Percentiles rank a stretch among this genome's conserved stretches.
phyloP scores from a whole-genome alignment of 2,888 invertebrate genomes.

The Aspidapion aeneum region DNA sequence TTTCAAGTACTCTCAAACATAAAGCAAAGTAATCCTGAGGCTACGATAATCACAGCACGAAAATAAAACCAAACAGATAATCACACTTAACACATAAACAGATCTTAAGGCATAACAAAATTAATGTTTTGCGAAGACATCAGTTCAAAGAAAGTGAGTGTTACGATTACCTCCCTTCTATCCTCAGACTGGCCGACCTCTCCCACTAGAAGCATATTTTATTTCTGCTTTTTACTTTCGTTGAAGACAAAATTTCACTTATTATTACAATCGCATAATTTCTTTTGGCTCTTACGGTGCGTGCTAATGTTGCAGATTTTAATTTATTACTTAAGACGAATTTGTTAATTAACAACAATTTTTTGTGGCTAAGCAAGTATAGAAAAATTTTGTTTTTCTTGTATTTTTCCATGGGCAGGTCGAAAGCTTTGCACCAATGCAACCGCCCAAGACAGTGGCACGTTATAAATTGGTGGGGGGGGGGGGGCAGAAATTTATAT shows the following conservation, averaged over 20 bases:
- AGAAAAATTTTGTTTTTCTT: too few species aligned
- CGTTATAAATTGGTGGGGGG: too few species aligned
- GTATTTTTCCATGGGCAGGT: too few species aligned
- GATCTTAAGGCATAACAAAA: slow-evolving; percentile 44
- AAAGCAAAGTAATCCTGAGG: neutral
- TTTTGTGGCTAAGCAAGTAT: too few species aligned
- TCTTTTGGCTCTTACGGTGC: neutral
- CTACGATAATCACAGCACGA: neutral
- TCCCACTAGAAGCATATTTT: slow-evolving; percentile 28
- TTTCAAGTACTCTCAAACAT: neutral
- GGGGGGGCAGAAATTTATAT: too few species aligned
- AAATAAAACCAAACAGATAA: neutral
- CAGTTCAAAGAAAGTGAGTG: slow-evolving; percentile 46
- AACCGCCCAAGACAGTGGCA: too few species aligned
- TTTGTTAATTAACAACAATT: neutral
- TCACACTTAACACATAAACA: slow-evolving; percentile 35
- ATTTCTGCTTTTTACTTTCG: slow-evolving; percentile 45
- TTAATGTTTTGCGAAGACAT: slow-evolving; percentile 41
- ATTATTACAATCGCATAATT: slow-evolving; percentile 20
- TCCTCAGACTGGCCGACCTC: slow-evolving; percentile 33
- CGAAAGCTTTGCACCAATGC: too few species aligned
- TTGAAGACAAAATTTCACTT: slow-evolving; percentile 41
- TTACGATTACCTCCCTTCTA: slow-evolving; percentile 42
- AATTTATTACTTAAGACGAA: neutral
- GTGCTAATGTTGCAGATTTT: neutral